phyloP scores from a whole-genome alignment of 2,113 vertebrate genomes.

The Hippolais icterina region DNA sequence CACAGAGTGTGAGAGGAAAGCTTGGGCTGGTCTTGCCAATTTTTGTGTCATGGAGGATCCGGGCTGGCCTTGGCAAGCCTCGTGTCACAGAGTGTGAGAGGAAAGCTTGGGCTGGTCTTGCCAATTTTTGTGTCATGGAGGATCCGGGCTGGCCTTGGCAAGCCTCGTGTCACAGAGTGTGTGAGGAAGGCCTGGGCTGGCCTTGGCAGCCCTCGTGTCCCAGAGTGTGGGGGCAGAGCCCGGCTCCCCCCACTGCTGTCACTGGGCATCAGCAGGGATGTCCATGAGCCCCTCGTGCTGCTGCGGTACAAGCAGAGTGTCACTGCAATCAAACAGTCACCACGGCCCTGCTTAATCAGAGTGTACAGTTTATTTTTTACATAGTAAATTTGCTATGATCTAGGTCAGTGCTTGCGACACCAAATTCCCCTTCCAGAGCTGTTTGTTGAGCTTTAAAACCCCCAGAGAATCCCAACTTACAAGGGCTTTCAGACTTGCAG shows the following conservation, averaged over 20 bases:
- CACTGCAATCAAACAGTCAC: not conserved
- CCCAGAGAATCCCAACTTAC: not conserved
- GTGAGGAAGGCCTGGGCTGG: not conserved
- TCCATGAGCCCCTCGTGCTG: accelerated
- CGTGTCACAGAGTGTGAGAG: no score
- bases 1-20: no score
- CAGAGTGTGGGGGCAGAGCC: accelerated
- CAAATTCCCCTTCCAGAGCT: not conserved
- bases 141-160: no score
- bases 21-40: no score
- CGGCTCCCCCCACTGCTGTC: not conserved
- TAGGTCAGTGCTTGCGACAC: not conserved
- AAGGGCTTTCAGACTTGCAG: not conserved
- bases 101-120: not conserved
- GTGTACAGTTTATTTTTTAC: not conserved
- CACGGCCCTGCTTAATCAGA: not conserved
- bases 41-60: no score
- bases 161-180: accelerated
- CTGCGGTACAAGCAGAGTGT: not conserved
- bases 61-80: no score
- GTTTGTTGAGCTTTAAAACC: not conserved
- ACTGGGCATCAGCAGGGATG: not conserved
- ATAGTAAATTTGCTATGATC: not conserved
- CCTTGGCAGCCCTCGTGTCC: accelerated
- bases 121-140: accelerated